Conservation (phyloP, 2,113 vertebrate species). For the Eolophus roseicapilla region DNA sequence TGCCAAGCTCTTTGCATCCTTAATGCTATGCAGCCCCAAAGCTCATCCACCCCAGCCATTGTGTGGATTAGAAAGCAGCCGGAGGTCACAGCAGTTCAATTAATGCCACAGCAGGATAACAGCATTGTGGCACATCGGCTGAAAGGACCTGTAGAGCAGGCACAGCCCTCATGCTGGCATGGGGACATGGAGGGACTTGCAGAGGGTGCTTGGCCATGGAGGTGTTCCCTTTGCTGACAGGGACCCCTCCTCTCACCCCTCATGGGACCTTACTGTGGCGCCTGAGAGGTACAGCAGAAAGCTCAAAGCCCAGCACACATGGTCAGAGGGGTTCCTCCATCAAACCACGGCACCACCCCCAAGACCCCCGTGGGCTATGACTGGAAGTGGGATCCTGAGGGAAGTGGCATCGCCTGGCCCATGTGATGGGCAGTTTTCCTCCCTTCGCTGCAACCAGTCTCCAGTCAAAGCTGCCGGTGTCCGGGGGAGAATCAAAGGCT, state of each 20-base stretch:
- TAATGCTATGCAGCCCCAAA: not conserved
- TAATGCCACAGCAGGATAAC: not conserved
- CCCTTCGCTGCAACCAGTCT: not conserved
- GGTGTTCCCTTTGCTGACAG: not conserved
- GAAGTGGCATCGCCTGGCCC: not conserved
- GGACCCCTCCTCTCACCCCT: not conserved
- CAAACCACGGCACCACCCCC: not conserved
- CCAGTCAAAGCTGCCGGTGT: not conserved
- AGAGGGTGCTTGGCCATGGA: not conserved
- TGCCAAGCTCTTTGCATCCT: not conserved
- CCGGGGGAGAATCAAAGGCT: not conserved
- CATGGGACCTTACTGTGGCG: fast-evolving
- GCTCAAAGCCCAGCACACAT: not conserved
- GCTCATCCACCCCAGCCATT: not conserved
- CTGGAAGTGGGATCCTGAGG: not conserved
- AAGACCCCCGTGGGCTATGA: not conserved
- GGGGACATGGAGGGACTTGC: not conserved
- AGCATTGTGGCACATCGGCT: not conserved
- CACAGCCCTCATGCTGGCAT: fast-evolving
- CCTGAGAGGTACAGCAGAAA: not conserved
- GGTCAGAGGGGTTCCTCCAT: not conserved
- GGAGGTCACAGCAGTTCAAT: not conserved
- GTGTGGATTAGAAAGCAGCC: not conserved
- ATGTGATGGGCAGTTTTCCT: fast-evolving
- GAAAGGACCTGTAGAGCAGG: not conserved